Base-by-base conservation (phyloP, 2,113 vertebrate genomes). In the Nestor notabilis region DNA sequence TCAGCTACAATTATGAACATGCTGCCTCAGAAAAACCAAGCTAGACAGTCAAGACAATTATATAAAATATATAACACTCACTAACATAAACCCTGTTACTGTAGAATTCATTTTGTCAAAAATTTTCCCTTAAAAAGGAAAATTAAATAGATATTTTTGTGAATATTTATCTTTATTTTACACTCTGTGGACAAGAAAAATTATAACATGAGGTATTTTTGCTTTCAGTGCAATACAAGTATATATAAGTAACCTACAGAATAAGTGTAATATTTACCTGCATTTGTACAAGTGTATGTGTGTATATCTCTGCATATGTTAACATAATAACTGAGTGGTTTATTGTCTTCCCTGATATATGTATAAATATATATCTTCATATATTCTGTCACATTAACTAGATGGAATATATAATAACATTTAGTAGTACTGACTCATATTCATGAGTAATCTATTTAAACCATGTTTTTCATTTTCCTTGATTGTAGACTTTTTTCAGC, bases 391-490 rank as follows among this genome's bases (percentile, higher is more conserved):
- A 68, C 17, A 65, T 60, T 90, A 90, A 63, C 74, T 81, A 81
- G 31, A 52, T 41, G 27, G 47, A 95, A 72, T 41, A 16, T 41
- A 65, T 91, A 3, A 39, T 61, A 93, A 91, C 91, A 84, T 83
- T 75, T 76, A 89, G 74, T 35, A 71, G 28, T 65, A 84, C 5
- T 68, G 46, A 66, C 65, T 83, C n/a, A 60, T 50, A 63, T 66
- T 78, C 25, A 39, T 84, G 60, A 43, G 55, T 95, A 87, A 84
- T 29, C 8, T 47, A 41, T 83, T 93, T 89, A 43, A 92, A 58
- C 69, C 69, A 68, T 93, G 93, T 74, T 97, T 97, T 96, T 89
- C 43, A 88, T 98, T 97, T 97, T 89, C 79, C 2, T 76, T 97
- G 56, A 37, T 79, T 93, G 79, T 65, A 92, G 83, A 35, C 20